Base-by-base conservation (phyloP, 2,113 vertebrate species). In the Pholis gunnellus region DNA sequence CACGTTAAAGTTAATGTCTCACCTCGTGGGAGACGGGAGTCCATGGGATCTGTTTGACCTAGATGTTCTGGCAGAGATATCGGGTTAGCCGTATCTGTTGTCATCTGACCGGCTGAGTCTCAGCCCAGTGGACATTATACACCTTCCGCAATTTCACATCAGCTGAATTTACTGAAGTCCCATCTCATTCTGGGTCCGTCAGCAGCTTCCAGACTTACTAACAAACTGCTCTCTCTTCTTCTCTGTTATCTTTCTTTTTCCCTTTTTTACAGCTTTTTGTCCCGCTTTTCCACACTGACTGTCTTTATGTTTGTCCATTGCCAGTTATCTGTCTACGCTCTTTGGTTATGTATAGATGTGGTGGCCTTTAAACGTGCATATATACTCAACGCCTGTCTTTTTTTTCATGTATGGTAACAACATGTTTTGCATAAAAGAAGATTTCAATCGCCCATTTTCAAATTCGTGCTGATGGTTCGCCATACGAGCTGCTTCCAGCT, bases 91-190 rank as follows among this genome's bases (percentile, higher is more conserved):
- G 66, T 80, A 78, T 89, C 89, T 14, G 60, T 36, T 92, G 82
- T 88, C 87, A 91, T 87, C 85, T 76, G 88, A 94, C 87, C 79
- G 42, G 78, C 79, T 25, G 67, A 72, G 73, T 50, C 88, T 69
- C 79, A 75, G 87, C 63, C 81, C 82, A 56, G 73, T 77, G 78
- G 92, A 88, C 88, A 90, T 84, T 72, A 85, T 83, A 91, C 89
- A 88, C 92, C 88, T 17, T 66, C 82, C 60, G 52, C 29, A 6
- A 88, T 88, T 91, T 89, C 82, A 72, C 88, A 54, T 86, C 78
- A 73, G 85, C 80, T 92, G 84, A 83, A 69, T 92, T 90, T 88
- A 89, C 89, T 79, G 81, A 82, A 87, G 87, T 90, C 87, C 75
- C 88, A 80, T 91, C 88, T 87, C 85, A 87, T 81, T 90, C 84